Base-by-base conservation (phyloP, 2,888 invertebrate species). In the Mesorhabditis sp. region DNA sequence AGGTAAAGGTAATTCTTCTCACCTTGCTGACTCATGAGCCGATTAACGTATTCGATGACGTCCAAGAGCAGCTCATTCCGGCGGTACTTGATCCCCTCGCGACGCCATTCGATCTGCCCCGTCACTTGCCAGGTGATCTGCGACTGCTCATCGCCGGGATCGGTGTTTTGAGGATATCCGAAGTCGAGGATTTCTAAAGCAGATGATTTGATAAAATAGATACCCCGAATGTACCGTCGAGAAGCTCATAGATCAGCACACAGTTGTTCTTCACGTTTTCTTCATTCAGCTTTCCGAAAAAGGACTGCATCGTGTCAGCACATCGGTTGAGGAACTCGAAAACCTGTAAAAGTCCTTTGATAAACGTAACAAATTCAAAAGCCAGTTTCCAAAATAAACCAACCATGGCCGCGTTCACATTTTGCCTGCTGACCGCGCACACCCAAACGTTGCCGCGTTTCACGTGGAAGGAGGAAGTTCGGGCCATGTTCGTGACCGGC, bases 261-360 rank as follows among this genome's bases (percentile, higher is more conserved):
- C 99, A 99, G 88, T 98, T 98, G 87, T 98, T 98, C 88, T 98
- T 98, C 85, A 99, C 96, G 86, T 97, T 98, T 87, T 98, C 98
- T 70, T 72, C 98, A 0, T 95, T 95, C 76, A 99, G 94, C 89
- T 98, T 98, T 71, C 97, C 97, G 68, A 80, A 98, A 88, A 98
- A 99, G 0, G 95, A 94, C 87, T 95, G 95, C 97, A 99, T 98
- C 68, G 98, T 95, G 76, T 88, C 89, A 43, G 88, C 87, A 86
- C 97, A 95, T 88, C 96, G 96, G 68, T 95, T 90, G 62, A 97
- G 90, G 87, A 97, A 97, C 88, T 98, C 98, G 62, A 43, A 68
- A 63, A n/a, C 6, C n/a, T 10, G n/a, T 42, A 15, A 64, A 41
- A 28, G 43, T 15, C n/a, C 10, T 45, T 43, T 10, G 63, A 4